Evolutionary conservation across 2,797 vertebrate species (phyloP), one percentile per base, ranked within the genome.

Genomic region (Coccyzus lansbergi): DNA sequence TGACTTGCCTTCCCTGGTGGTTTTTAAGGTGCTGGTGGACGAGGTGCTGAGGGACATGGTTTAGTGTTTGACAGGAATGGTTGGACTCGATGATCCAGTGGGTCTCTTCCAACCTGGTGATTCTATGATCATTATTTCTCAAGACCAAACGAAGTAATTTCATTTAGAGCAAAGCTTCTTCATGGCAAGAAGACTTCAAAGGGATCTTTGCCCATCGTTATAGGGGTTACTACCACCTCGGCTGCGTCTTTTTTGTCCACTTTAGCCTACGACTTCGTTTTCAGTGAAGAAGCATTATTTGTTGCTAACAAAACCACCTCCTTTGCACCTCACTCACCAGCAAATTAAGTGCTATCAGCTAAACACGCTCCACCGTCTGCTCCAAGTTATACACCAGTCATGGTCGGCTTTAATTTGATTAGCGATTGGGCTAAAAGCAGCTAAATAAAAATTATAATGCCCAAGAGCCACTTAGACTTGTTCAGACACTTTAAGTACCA

Each of bases 391-490:
- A 63, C 63, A 87, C 75, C 79, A 91, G 92, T 92, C 94, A 92
- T 93, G 86, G 90, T 93, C 83, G 76, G 82, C 86, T 90, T 92
- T 95, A 94, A 96, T 95, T 96, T 93, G 89, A 94, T 95, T 96
- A 95, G 86, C 34, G 62, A 95, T 95, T 86, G 94, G 91, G 87
- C 79, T 95, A 96, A 94, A 96, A 94, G 92, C 84, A 88, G 93
- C 91, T 96, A 90, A 95, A 95, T 94, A 93, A 91, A 96, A 95
- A 92, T 70, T 92, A 85, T 83, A 94, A 96, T 91, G 89, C 91
- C 92, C 92, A 94, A 94, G 91, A 93, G 91, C 87, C 93, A 94
- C 92, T 95, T 84, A 79, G 87, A 90, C 85, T 92, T 94, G 92
- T 95, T 96, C 85, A 92, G 85, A 93, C 89, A 92, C 65, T 88